A percentile compares a stretch with the other conserved stretches of the same genome.
phyloP scores from a whole-genome alignment of 2,888 invertebrate genomes.

The Pyralis farinalis region DNA sequence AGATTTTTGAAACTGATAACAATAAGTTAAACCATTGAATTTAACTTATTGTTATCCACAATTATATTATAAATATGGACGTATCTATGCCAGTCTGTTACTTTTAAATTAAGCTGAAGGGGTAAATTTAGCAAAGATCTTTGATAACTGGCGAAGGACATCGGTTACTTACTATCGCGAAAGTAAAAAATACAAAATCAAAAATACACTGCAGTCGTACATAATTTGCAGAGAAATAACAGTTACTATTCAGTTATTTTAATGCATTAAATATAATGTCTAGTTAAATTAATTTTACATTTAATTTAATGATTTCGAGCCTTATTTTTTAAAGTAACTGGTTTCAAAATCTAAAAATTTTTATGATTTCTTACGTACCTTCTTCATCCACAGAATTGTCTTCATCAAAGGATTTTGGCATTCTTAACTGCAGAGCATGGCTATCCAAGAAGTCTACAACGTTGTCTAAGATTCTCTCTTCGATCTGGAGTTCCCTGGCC shows the following conservation, averaged over 20 bases:
- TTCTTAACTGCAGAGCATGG: slow-evolving; percentile 65
- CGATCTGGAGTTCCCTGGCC: slow-evolving; percentile 59
- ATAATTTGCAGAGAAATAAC: too few species aligned
- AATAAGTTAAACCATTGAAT: too few species aligned
- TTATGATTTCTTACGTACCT: slow-evolving; percentile 40
- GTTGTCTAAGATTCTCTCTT: slow-evolving; percentile 71
- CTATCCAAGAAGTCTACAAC: slow-evolving; percentile 68
- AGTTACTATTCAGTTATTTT: not conserved
- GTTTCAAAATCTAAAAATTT: not conserved
- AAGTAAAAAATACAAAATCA: too few species aligned
- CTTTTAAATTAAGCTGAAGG: too few species aligned
- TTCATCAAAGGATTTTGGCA: slow-evolving; percentile 68
- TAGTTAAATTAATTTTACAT: not conserved
- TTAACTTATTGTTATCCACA: too few species aligned
- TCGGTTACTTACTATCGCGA: too few species aligned
- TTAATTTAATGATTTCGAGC: not conserved
- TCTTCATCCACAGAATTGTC: slow-evolving; percentile 70
- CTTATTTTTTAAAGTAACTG: not conserved
- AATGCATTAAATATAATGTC: not conserved
- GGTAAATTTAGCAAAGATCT: too few species aligned
- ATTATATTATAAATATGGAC: too few species aligned
- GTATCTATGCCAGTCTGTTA: too few species aligned
- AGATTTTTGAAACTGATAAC: too few species aligned
- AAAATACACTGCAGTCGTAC: too few species aligned
- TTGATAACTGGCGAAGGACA: too few species aligned